phyloP scores from a whole-genome alignment of 2,797 vertebrate species.

The Galagoides demidoff region DNA sequence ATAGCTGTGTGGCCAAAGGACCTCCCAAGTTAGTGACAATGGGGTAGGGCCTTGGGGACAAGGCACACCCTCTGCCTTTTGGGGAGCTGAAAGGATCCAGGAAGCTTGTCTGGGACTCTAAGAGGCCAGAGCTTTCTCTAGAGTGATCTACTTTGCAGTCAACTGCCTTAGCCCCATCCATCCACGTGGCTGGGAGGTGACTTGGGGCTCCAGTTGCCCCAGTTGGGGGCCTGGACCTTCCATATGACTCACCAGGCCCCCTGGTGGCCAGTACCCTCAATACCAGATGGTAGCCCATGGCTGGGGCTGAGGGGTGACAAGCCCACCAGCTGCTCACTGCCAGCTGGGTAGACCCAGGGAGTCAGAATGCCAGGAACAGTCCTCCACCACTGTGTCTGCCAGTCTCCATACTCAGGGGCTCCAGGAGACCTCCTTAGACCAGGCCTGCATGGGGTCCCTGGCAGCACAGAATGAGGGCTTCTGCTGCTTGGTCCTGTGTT shows the following conservation, averaged over 20 bases:
- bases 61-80: not conserved
- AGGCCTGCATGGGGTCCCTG: accelerated
- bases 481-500: not conserved
- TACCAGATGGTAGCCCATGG: not conserved
- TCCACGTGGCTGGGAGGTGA: not conserved
- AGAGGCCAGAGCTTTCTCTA: not conserved
- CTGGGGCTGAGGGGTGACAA: not conserved
- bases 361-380: not conserved
- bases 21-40: not conserved
- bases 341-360: not conserved
- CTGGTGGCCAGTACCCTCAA: constrained; percentile 54
- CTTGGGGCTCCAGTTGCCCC: not conserved
- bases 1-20: not conserved
- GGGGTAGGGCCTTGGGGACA: not conserved
- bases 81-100: not conserved
- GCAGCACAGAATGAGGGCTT: not conserved
- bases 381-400: not conserved
- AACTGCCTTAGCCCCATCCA: not conserved
- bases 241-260: not conserved
- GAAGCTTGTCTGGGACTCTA: not conserved
- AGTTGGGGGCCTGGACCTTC: not conserved
- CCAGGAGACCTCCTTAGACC: not conserved
- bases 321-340: not conserved
- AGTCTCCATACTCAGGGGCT: not conserved
- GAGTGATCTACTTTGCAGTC: not conserved